Evolutionary conservation across 1,140 invertebrate species (phyloP), one percentile per base, ranked within the genome.

Genomic region (Calliphora vicina): DNA sequence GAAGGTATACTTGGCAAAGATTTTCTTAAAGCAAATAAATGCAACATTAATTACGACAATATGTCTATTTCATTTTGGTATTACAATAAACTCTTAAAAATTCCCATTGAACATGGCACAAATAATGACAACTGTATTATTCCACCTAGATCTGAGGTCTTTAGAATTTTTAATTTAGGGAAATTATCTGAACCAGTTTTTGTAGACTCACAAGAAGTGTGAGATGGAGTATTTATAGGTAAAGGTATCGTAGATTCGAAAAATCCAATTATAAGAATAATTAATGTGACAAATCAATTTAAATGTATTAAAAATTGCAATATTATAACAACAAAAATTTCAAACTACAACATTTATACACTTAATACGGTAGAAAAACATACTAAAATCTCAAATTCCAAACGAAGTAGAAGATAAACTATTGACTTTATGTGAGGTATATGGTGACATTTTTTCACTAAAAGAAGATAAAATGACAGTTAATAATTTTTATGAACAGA

Each of bases 401-500:
- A 29, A n/a, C 12, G 35, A 80, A 80, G 26, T 23, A 13, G 27
- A 42, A n/a, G 15, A 9, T 13, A n/a, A 13, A n/a, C 13, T 80
- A 80, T 4, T 80, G 76, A 2, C n/a, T 20, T 23, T 74, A 6
- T 74, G 72, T 74, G 23, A 42, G 15, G 9, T 42, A 42, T 50
- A 50, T 23, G 4, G 4, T 12, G 23, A 80, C 13, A 50, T 80
- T 50, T 80, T 50, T 25, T 2, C 25, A 3, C 13, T 45, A 23
- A 25, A 45, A 20, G 9, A n/a, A 23, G 35, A 80, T 20, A 50
- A 45, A 29, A 17, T 82, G 26, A 26, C 83, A 25, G 29, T 29
- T 17, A 84, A 84, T 67, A 84, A 84, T 78, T 84, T 84, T 78
- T 84, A 80, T 67, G 27, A 20, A 5, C 83, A 84, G 74, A 23